Conservation (phyloP, 2,113 vertebrate species). For the Psephotus haematonotus region DNA sequence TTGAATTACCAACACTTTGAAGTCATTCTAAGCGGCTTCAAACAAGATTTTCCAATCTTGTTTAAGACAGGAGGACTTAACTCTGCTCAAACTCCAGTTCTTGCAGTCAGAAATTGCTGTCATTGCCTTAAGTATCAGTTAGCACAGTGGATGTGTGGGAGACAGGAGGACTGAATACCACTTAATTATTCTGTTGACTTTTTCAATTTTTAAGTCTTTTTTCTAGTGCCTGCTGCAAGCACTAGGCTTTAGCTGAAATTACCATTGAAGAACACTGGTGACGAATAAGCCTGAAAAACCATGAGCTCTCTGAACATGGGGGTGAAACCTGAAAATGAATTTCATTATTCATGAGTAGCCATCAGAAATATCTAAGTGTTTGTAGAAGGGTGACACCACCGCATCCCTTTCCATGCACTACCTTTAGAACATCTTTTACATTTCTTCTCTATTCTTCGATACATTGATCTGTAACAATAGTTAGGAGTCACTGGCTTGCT, state of each 20-base stretch:
- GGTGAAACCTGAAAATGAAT: not conserved
- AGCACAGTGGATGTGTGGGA: not conserved
- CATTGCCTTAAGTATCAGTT: not conserved
- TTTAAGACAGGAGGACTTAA: not conserved
- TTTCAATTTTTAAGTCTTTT: not conserved
- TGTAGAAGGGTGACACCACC: not conserved
- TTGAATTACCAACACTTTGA: not conserved
- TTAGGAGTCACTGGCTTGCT: not conserved
- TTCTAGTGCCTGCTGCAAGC: not conserved
- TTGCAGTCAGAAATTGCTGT: not conserved
- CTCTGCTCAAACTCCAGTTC: not conserved
- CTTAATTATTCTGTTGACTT: not conserved
- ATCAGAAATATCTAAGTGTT: not conserved
- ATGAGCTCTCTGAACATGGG: not conserved
- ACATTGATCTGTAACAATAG: not conserved
- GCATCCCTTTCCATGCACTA: not conserved
- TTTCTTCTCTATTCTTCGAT: not conserved
- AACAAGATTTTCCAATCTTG: not conserved
- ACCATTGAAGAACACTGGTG: not conserved
- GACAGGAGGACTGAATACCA: not conserved
- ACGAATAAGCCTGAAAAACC: not conserved
- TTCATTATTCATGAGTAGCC: not conserved
- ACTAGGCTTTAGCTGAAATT: not conserved
- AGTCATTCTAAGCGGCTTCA: not conserved
- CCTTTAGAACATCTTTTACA: not conserved